Conservation (phyloP, 1,140 invertebrate genomes). For the Drosophila gunungcola region DNA sequence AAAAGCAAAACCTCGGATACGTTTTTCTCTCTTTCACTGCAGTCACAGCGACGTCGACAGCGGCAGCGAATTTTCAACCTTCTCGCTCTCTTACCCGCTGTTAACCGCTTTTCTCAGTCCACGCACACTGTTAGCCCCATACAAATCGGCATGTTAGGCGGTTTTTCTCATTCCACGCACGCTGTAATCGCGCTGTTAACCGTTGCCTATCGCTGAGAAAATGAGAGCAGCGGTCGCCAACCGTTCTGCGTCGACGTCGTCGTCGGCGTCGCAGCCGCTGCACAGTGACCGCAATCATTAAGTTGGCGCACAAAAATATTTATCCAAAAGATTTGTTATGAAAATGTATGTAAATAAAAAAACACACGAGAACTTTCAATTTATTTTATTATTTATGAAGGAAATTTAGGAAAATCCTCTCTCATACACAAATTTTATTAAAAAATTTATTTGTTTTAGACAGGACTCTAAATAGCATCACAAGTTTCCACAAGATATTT, state of each 20-base stretch:
- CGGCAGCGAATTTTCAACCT: background rate
- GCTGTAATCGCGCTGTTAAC: background rate
- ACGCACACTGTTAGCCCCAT: background rate
- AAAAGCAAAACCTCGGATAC: constrained; percentile 9
- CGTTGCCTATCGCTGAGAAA: constrained; percentile 23
- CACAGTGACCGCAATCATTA: background rate
- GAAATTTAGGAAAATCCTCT: too few species aligned
- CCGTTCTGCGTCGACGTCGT: background rate
- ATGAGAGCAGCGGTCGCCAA: constrained; percentile 26
- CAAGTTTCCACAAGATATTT: too few species aligned
- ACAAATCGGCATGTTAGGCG: background rate
- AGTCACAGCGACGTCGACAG: constrained; percentile 1
- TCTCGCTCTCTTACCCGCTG: background rate
- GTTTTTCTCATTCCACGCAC: constrained; percentile 4
- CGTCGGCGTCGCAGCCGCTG: background rate
- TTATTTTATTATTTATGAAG: too few species aligned
- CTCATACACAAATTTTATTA: too few species aligned
- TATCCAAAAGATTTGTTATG: too few species aligned
- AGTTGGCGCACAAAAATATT: background rate
- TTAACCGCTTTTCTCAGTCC: constrained; percentile 5
- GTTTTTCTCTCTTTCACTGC: background rate
- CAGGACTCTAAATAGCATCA: too few species aligned
- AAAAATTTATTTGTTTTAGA: too few species aligned
- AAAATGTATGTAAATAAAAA: too few species aligned
- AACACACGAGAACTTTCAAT: too few species aligned